Evolutionary conservation across 1,140 invertebrate genomes (phyloP), one percentile per base, ranked within the genome.

Genomic region (Neodiprion fabricii): DNA sequence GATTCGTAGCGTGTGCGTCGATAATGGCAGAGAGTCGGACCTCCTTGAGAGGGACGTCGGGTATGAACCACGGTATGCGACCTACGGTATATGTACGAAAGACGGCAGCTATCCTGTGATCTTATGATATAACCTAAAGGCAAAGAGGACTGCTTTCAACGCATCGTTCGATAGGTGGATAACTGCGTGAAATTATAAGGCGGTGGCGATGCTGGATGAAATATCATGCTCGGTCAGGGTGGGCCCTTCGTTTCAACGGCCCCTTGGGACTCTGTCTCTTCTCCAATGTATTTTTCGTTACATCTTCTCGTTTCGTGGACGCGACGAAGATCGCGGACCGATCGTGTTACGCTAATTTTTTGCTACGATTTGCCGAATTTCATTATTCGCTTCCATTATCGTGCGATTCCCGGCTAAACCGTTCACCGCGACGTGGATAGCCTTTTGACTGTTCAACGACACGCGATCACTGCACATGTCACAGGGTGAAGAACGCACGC

Each of bases 101-200:
- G 53, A 61, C 53, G 53, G 53, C 53, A 61, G 53, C 53, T 61
- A 61, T 61, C 53, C 53, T 61, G 53, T 61, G 53, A 61, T 61
- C 53, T 61, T 61, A 61, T 61, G 53, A 61, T 61, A 61, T 61
- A 61, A 61, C 53, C 53, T 61, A 61, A 61, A 61, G 53, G 53
- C 53, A 61, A 61, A 61, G 5, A 61, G 53, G 53, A 40, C 53
- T 61, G 53, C 53, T 61, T 61, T 61, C 53, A 61, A 61, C 53
- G 53, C 53, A 61, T 9, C 53, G 53, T 9, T 61, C 53, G 53
- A 61, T 61, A 61, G 53, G 5, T 61, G 53, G 53, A 61, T 61
- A 61, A 61, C 53, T 61, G 53, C 53, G 11, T 61, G 53, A 61
- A 61, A 61, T 61, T 61, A 61, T 61, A 61, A 61, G n/a, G 53